These are phyloP conservation scores for Phaethon lepturus DNA, from an alignment of 2,113 vertebrate species.

Conservation along the genomic window DNA sequence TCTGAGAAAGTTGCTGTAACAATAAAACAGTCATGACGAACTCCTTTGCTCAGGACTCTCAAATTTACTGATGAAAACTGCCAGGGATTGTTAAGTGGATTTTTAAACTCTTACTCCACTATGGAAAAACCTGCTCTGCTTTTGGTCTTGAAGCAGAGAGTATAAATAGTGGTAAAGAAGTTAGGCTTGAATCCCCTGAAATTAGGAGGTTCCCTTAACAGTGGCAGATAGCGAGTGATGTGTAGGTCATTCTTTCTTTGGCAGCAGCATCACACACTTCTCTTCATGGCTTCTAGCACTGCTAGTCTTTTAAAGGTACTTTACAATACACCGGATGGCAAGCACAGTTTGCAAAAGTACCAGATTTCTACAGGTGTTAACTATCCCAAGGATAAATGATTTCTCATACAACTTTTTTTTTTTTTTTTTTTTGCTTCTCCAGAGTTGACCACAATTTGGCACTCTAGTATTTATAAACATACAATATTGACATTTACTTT, in stretches of 20 bases:
- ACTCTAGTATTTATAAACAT: background rate
- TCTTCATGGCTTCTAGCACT: background rate
- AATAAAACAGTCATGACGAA: background rate
- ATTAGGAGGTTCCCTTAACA: background rate
- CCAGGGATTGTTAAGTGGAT: background rate
- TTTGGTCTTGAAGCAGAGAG: background rate
- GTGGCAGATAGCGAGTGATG: background rate
- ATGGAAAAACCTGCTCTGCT: background rate
- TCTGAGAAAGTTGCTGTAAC: background rate
- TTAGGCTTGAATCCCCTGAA: background rate
- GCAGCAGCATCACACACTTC: background rate
- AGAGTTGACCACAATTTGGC: background rate
- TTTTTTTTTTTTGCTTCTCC: background rate
- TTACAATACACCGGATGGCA: background rate
- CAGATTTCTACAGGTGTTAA: background rate
- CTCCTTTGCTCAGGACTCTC: background rate
- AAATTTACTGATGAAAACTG: background rate
- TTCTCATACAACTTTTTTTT: background rate
- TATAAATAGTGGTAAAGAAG: background rate
- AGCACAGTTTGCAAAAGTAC: background rate
- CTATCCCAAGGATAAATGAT: background rate
- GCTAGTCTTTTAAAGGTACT: background rate
- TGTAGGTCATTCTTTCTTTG: background rate
- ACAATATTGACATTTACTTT: background rate
- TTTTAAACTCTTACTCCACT: background rate